These are phyloP conservation scores for Dendroctonus valens DNA, from an alignment of 1,140 invertebrate species.

Conservation along the genomic window DNA sequence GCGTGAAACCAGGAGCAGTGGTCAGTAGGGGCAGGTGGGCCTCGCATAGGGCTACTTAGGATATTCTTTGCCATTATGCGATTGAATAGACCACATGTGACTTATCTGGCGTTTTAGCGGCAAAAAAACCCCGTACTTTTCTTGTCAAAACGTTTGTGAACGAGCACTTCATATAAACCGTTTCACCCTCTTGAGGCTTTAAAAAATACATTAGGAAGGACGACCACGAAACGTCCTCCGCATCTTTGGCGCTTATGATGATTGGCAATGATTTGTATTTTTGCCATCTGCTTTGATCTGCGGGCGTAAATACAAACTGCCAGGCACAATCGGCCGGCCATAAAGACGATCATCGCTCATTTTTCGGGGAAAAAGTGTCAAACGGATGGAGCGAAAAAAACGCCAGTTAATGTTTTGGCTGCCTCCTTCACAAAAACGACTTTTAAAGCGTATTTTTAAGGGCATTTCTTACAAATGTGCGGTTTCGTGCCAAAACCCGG, in stretches of 20 bases:
- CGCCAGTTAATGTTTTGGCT: slow-evolving; percentile 28
- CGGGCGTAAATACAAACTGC: slow-evolving; percentile 24
- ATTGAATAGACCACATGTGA: slow-evolving; percentile 33
- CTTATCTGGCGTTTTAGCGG: slow-evolving; percentile 32
- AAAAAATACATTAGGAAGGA: not conserved
- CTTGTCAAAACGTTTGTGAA: slow-evolving; percentile 8
- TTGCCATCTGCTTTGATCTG: slow-evolving; percentile 18
- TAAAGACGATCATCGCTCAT: slow-evolving; percentile 7
- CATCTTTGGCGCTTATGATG: not conserved
- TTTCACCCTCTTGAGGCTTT: not conserved
- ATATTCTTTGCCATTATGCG: slow-evolving; percentile 23
- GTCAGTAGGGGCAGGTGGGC: slow-evolving; percentile 29
- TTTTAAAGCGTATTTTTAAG: slow-evolving; percentile 24
- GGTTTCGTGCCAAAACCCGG: slow-evolving; percentile 19
- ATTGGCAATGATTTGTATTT: not conserved
- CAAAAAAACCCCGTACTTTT: slow-evolving; percentile 27
- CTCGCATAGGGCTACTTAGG: slow-evolving; percentile 30
- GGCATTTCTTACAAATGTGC: slow-evolving; percentile 14
- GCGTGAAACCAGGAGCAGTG: slow-evolving; percentile 9
- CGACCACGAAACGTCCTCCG: not conserved
- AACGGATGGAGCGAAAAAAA: slow-evolving; percentile 16
- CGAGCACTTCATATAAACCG: slow-evolving; percentile 8
- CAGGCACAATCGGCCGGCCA: slow-evolving; percentile 4
- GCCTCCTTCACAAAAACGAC: slow-evolving; percentile 20
- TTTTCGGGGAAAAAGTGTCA: slow-evolving; percentile 8